These are phyloP conservation scores for Lapara coniferarum DNA, from an alignment of 2,888 invertebrate species.

Conservation along the genomic window DNA sequence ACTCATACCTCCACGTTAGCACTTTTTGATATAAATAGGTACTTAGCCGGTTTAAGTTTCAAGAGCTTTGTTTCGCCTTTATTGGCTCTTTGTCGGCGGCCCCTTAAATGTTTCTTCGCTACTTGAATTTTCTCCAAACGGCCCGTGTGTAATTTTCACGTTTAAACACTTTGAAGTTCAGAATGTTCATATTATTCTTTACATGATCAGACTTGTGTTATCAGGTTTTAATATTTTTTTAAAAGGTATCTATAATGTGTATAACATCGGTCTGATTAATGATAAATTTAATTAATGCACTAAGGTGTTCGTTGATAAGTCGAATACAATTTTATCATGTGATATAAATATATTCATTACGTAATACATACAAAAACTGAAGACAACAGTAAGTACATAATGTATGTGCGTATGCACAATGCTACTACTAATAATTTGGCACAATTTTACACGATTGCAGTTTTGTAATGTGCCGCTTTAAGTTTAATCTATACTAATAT, in stretches of 20 bases:
- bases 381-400: background rate
- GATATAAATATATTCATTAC: background rate
- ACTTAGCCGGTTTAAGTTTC: conserved; percentile 71
- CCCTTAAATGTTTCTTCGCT: conserved; percentile 37
- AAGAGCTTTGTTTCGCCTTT: conserved; percentile 66
- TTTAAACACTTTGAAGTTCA: conserved; percentile 22
- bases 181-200: conserved; percentile 11
- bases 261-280: background rate
- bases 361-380: background rate
- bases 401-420: conserved; percentile 8
- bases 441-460: too few species aligned
- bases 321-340: background rate
- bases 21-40: conserved; percentile 68
- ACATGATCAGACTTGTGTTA: background rate
- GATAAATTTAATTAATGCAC: background rate
- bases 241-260: background rate
- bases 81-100: conserved; percentile 46
- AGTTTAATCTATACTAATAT: too few species aligned
- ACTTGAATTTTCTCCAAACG: conserved; percentile 34
- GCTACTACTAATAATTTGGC: background rate
- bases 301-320: conserved; percentile 7
- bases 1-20: conserved; percentile 66
- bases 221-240: background rate
- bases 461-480: too few species aligned
- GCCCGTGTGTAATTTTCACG: conserved; percentile 14